A percentile compares a stretch with the other conserved stretches of the same genome.
phyloP scores from a whole-genome alignment of 2,113 vertebrate genomes.

The Clinocottus analis region DNA sequence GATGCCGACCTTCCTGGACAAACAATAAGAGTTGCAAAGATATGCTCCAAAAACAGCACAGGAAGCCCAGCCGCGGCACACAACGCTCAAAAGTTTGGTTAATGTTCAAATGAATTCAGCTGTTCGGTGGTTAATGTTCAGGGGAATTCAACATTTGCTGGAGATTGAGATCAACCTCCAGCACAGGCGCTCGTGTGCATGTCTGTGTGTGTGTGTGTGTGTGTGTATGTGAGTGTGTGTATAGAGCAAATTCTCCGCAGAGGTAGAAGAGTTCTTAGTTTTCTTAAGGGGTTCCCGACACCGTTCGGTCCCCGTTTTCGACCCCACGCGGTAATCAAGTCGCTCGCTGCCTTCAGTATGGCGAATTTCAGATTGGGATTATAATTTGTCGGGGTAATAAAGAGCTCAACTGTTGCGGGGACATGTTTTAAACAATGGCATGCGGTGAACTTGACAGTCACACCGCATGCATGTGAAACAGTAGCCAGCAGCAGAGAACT shows the following conservation, averaged over 20 bases:
- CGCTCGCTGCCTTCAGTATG: background rate
- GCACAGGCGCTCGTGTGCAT: conserved; percentile 44
- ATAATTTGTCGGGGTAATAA: background rate
- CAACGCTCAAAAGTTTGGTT: conserved; percentile 66
- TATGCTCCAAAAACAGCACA: conserved; percentile 63
- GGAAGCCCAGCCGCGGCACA: conserved; percentile 50
- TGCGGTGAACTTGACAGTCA: conserved; percentile 10
- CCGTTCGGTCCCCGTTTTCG: background rate
- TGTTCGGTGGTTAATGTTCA: conserved; percentile 78
- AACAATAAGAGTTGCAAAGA: conserved; percentile 55
- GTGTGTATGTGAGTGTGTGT: too few relatives aligned
- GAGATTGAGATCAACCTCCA: conserved; percentile 71
- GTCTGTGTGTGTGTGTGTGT: too few relatives aligned
- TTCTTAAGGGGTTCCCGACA: conserved; percentile 17
- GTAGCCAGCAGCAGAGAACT: conserved; percentile 47
- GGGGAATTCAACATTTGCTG: conserved; percentile 72
- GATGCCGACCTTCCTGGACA: conserved; percentile 62
- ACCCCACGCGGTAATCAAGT: conserved; percentile 1
- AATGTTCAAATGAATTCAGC: conserved; percentile 78
- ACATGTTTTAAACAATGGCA: conserved; percentile 33
- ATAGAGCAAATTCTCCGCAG: conserved; percentile 40
- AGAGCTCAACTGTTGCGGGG: background rate
- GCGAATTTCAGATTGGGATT: background rate
- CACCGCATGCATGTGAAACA: conserved; percentile 48
- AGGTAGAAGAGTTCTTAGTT: conserved; percentile 34